Conservation (phyloP, 2,888 invertebrate species). For the Campoletis raptor region DNA sequence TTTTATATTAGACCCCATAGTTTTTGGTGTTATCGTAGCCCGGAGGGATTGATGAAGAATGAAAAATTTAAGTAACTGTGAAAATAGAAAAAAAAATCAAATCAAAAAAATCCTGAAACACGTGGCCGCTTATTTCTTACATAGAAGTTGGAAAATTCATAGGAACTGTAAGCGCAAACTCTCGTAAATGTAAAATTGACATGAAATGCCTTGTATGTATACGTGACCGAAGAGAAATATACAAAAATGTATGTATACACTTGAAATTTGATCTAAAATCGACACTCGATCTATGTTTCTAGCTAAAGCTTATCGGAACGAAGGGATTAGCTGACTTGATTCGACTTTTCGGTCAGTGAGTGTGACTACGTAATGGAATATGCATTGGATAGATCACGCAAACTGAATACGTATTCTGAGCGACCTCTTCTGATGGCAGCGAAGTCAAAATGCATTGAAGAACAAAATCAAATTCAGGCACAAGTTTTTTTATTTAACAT, state of each 20-base stretch:
- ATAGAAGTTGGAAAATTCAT: no score
- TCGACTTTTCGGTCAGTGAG: conserved; percentile 41
- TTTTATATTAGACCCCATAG: no score
- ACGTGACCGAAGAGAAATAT: not conserved
- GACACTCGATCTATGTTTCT: conserved; percentile 18
- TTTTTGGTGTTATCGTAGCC: no score
- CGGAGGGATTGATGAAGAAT: no score
- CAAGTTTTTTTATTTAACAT: not conserved
- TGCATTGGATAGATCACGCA: not conserved
- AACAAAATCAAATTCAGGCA: not conserved
- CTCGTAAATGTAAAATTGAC: not conserved
- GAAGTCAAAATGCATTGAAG: not conserved
- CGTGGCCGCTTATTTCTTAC: no score
- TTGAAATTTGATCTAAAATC: conserved; percentile 37
- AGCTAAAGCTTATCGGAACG: conserved; percentile 18
- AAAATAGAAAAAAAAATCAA: no score
- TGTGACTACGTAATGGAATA: conserved; percentile 19
- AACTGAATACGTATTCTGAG: conserved; percentile 9
- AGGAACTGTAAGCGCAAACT: not conserved
- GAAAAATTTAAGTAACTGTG: no score
- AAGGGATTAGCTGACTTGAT: conserved; percentile 30
- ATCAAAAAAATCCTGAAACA: no score
- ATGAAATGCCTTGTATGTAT: not conserved
- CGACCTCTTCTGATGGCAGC: not conserved
- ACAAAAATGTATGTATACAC: not conserved